Evolutionary conservation across 2,113 vertebrate genomes (phyloP).

Genomic region (Calidris pygmaea): DNA sequence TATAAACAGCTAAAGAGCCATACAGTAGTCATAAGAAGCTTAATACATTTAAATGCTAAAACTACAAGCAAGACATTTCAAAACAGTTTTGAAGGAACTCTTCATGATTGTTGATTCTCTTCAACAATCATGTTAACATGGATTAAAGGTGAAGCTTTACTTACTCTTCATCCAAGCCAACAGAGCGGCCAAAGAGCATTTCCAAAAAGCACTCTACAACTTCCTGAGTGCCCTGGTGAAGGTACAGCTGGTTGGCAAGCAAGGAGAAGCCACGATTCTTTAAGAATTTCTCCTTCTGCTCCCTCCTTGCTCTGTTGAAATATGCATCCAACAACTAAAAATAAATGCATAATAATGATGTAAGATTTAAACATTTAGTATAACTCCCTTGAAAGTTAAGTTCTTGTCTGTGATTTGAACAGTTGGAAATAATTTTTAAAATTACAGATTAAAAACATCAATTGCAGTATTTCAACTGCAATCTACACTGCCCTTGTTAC

Average conservation of each 20-base stretch:
- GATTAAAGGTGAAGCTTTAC: constrained; percentile 35
- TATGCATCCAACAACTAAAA: constrained; percentile 92
- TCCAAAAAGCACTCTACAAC: constrained; percentile 91
- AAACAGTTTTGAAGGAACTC: neutral
- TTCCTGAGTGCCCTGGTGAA: constrained; percentile 90
- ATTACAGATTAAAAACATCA: neutral
- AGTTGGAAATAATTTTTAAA: neutral
- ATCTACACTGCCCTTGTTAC: neutral
- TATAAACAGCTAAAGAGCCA: neutral
- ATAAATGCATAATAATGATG: constrained; percentile 39
- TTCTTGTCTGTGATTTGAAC: neutral
- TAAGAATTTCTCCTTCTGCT: constrained; percentile 96
- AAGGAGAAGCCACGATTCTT: constrained; percentile 96
- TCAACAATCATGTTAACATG: too few species aligned
- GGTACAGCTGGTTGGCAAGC: constrained; percentile 95
- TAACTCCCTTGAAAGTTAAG: neutral
- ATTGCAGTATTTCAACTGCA: neutral
- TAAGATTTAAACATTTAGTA: neutral
- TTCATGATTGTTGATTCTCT: neutral
- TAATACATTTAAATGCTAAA: neutral
- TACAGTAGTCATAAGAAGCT: neutral
- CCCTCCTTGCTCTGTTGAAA: constrained; percentile 91
- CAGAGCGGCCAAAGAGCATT: constrained; percentile 88
- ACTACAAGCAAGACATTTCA: neutral
- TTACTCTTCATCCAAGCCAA: constrained; percentile 94